Evolutionary conservation across 2,113 vertebrate species (phyloP), one percentile per base, ranked within the genome.

Genomic region (Procapra przewalskii): DNA sequence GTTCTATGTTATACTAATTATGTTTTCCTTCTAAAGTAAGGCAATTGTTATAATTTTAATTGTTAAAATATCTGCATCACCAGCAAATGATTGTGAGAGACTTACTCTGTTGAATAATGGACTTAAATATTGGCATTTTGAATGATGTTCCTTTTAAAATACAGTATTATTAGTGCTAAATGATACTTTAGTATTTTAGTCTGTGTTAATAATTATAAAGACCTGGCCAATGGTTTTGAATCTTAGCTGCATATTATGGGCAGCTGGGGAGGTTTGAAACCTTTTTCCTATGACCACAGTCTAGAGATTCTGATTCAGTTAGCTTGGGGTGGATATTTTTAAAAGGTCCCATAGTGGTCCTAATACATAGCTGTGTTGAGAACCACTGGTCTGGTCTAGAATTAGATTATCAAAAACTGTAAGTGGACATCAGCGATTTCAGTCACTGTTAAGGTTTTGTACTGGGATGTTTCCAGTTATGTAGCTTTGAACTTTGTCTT

Each of bases 401-500:
- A 67, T 55, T 17, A 91, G 40, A 55, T 31, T 91, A 48, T 81
- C 31, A 36, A 57, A 54, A 96, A 93, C 77, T 85, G 0, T 19
- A 81, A 91, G 10, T 81, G 33, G 92, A 52, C 15, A 43, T 29
- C 13, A 31, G 10, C 82, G 54, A 43, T 45, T 94, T 93, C 57
- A 54, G 40, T 71, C 14, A 45, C 79, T 77, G 90, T 71, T 81
- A 21, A 93, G 71, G 10, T 62, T 71, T n/a, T 91, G 12, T 88
- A 33, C 43, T 92, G 9, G 75, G 57, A 88, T n/a, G 13, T 54
- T 67, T 96, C n/a, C 14, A 71, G 23, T 25, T 91, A 5, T 81
- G 11, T 7, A 75, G 75, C 59, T 94, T 94, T 90, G 54, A 97
- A 81, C 48, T 90, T 92, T 93, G 60, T 71, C 52, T 86, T 96